Conservation (phyloP, 1,140 invertebrate species). For the Drosophila ambigua region DNA sequence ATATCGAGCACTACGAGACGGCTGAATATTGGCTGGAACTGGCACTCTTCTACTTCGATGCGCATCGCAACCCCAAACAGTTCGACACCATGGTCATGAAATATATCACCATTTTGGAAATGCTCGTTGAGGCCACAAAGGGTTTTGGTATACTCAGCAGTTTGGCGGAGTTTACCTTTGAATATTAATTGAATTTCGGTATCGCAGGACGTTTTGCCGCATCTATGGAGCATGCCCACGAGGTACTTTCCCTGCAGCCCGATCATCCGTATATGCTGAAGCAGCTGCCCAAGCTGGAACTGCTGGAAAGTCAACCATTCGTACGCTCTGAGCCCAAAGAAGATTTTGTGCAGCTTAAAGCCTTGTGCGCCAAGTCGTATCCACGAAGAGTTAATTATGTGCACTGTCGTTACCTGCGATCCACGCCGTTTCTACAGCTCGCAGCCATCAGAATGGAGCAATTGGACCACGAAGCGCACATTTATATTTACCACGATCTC, state of each 20-base stretch:
- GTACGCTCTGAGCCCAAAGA: background rate
- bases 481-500: background rate
- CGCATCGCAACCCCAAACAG: background rate
- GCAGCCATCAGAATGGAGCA: slow-evolving; percentile 12
- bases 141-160: slow-evolving; percentile 7
- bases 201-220: slow-evolving; percentile 3
- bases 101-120: slow-evolving; percentile 18
- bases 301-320: background rate
- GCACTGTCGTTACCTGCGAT: background rate
- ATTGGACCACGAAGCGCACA: background rate
- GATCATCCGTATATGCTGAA: slow-evolving; percentile 8
- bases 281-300: slow-evolving; percentile 3
- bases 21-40: slow-evolving; percentile 22
- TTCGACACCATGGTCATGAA: slow-evolving; percentile 8
- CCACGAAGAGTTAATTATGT: background rate
- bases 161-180: background rate
- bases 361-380: slow-evolving; percentile 8
- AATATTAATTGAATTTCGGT: background rate
- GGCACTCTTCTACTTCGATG: slow-evolving; percentile 6
- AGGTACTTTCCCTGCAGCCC: slow-evolving; percentile 7
- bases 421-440: slow-evolving; percentile 4
- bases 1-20: background rate
- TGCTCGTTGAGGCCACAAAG: slow-evolving; percentile 20
- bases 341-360: background rate
- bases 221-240: slow-evolving; percentile 1